These are phyloP conservation scores for Suillia variegata DNA, from an alignment of 2,888 invertebrate species.

Conservation along the genomic window DNA sequence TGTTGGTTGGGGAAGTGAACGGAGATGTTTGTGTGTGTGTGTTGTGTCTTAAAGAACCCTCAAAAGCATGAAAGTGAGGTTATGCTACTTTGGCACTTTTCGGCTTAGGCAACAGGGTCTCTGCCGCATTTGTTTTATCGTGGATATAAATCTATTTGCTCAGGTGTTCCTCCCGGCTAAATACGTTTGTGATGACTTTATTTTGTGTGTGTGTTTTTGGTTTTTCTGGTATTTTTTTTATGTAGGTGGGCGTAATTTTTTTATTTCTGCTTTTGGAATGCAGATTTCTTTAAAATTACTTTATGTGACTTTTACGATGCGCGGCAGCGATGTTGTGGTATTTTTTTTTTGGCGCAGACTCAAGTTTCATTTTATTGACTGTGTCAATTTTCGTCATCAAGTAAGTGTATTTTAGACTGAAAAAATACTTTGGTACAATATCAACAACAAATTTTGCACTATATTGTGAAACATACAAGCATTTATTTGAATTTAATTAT, in stretches of 20 bases:
- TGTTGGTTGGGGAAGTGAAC: slow-evolving; percentile 39
- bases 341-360: not conserved
- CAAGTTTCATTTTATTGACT: not conserved
- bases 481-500: too few relatives aligned
- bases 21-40: too few relatives aligned
- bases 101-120: slow-evolving; percentile 51
- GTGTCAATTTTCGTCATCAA: too few relatives aligned
- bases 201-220: slow-evolving; percentile 42
- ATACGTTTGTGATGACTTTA: slow-evolving; percentile 58
- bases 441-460: too few relatives aligned
- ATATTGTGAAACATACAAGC: too few relatives aligned
- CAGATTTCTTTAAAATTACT: slow-evolving; percentile 1
- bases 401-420: too few relatives aligned
- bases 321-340: too few relatives aligned
- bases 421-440: too few relatives aligned
- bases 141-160: slow-evolving; percentile 55
- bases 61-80: slow-evolving; percentile 50
- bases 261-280: slow-evolving; percentile 13
- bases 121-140: slow-evolving; percentile 26
- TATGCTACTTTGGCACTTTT: slow-evolving; percentile 45
- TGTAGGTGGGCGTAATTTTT: slow-evolving; percentile 19
- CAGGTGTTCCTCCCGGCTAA: slow-evolving; percentile 54
- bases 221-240: too few relatives aligned
- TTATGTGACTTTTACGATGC: slow-evolving; percentile 22
- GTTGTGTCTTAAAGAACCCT: too few relatives aligned